phyloP scores from a whole-genome alignment of 1,140 invertebrate genomes.

The Teleogryllus occipitalis region DNA sequence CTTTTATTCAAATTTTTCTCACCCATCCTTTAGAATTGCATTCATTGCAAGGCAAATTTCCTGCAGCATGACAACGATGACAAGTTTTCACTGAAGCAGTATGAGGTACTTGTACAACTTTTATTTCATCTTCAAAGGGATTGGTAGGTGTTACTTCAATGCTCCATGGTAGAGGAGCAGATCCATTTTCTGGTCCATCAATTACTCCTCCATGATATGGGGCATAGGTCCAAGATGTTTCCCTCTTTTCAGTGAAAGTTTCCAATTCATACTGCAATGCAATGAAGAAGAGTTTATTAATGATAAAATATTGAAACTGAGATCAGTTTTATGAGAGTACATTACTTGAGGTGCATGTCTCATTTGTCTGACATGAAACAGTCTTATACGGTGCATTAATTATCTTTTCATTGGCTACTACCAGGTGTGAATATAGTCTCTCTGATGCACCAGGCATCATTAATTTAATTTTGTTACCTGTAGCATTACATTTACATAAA shows the following conservation, averaged over 20 bases:
- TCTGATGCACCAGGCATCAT: no score
- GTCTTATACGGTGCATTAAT: no score
- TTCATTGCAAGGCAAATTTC: constrained; percentile 40
- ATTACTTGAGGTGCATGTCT: no score
- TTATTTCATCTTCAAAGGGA: constrained; percentile 40
- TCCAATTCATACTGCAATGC: constrained; percentile 45
- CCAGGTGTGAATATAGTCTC: no score
- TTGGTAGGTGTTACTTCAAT: constrained; percentile 37
- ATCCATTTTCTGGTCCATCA: constrained; percentile 40
- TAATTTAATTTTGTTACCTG: no score
- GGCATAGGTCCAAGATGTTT: constrained; percentile 45
- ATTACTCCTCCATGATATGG: constrained; percentile 43
- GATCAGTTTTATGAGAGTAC: no score
- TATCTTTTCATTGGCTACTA: no score
- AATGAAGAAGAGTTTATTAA: no score
- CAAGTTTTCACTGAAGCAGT: constrained; percentile 48
- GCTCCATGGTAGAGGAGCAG: constrained; percentile 48
- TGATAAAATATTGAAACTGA: no score
- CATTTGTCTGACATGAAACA: no score
- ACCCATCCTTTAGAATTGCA: constrained; percentile 47
- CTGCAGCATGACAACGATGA: constrained; percentile 44
- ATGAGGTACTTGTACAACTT: constrained; percentile 45
- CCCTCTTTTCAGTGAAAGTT: constrained; percentile 49
- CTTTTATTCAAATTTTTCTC: constrained; percentile 14
- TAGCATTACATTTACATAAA: no score